Evolutionary conservation across 2,888 invertebrate species (phyloP), one percentile per base, ranked within the genome.

Genomic region (Strigamia maritima): DNA sequence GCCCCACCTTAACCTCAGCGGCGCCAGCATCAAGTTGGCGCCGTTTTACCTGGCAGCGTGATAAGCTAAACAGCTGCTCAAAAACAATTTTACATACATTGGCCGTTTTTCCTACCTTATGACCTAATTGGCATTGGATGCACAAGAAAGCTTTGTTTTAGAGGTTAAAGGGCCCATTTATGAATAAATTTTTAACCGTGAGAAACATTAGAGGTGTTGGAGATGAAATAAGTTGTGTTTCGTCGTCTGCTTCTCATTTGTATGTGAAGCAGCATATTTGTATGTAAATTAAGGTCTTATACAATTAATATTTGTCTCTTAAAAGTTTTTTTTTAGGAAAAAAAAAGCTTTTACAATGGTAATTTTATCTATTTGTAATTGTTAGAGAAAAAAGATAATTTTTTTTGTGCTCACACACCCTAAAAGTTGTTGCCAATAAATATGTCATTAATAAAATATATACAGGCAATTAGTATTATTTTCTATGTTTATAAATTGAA

Each of bases 161-260:
- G 3, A 54, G 54, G 54, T 54, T 54, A 54, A 54, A 54, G 54
- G 54, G 19, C 54, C 22, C 54, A 6, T 19, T 54, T 19, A 22
- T 54, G 54, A 54, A 54, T 54, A 54, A 54, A 54, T 54, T 54
- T 54, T 8, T n/a, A 54, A 54, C 54, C 54, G 54, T 54, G 54
- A 54, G 54, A 54, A 54, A 54, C 54, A 6, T 54, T 8, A 2
- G 54, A 54, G 54, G 54, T 54, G 54, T 44, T 44, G 44, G n/a
- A 44, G 44, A 44, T 44, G 44, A 44, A 44, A 44, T 44, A 44
- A 44, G 44, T 44, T 44, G 44, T 12, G 44, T 54, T 54, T 19
- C n/a, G 8, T 19, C 19, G 54, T 54, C 19, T 54, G 54, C 19
- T 19, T n/a, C 54, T 54, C 54, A 54, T 54, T 54, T 54, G 54